phyloP scores from a whole-genome alignment of 1,140 invertebrate species.

The Penaeus indicus region DNA sequence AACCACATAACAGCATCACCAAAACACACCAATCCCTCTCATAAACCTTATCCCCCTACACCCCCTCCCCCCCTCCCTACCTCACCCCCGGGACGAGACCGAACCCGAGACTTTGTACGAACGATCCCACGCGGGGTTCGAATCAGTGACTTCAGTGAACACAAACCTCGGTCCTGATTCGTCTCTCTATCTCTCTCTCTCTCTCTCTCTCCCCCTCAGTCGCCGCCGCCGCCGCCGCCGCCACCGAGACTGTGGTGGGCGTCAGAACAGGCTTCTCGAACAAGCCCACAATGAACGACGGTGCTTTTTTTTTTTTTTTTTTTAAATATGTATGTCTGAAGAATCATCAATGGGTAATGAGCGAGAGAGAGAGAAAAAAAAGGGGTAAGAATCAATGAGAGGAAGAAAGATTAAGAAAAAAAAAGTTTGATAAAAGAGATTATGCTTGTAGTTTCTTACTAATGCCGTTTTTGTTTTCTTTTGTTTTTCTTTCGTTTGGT shows the following conservation, averaged over 20 bases:
- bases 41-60: not conserved
- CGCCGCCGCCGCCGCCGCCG: too few species aligned
- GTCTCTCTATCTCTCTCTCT: not conserved
- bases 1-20: too few species aligned
- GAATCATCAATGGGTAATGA: not conserved
- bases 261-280: too few species aligned
- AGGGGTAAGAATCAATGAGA: not conserved
- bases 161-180: not conserved
- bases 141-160: not conserved
- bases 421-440: not conserved
- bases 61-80: not conserved
- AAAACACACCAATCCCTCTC: too few species aligned
- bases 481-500: too few species aligned
- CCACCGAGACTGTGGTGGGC: too few species aligned
- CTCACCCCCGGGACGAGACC: not conserved
- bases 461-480: too few species aligned
- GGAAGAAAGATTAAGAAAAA: not conserved
- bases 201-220: not conserved
- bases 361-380: too few species aligned
- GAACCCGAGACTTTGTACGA: constrained; percentile 6
- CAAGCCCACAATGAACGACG: too few species aligned
- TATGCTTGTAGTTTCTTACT: not conserved
- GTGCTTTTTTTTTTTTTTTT: too few species aligned
- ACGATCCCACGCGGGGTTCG: not conserved
- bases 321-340: not conserved